A percentile compares a stretch with the other conserved stretches of the same genome.
Evolutionary conservation across 1,140 invertebrate genomes (phyloP).

Genomic region (Drosophila pallidifrons): DNA sequence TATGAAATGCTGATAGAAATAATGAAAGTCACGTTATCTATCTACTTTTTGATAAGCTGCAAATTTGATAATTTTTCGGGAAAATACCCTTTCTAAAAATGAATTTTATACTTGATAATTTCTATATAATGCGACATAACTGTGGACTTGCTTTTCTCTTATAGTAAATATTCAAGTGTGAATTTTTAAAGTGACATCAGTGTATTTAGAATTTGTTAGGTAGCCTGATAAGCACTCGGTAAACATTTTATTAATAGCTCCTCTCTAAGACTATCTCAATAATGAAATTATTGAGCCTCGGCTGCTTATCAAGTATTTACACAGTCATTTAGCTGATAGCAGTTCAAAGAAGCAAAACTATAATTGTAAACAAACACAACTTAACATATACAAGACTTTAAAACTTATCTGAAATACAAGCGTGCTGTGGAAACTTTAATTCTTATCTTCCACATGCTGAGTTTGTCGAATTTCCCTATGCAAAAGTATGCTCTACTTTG

Average conservation of each 20-base stretch:
- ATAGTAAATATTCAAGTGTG: too few species aligned
- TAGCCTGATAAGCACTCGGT: background rate
- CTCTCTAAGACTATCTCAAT: background rate
- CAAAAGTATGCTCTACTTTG: constrained; percentile 5
- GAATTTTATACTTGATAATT: too few species aligned
- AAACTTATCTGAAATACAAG: constrained; percentile 5
- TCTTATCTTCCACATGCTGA: constrained; percentile 7
- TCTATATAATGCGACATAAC: too few species aligned
- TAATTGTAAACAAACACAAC: background rate
- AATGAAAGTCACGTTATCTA: background rate
- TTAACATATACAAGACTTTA: background rate
- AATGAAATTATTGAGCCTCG: constrained; percentile 4
- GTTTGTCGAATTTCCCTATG: background rate
- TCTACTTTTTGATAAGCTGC: too few species aligned
- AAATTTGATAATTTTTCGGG: too few species aligned
- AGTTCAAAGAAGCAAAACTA: background rate
- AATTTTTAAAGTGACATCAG: too few species aligned
- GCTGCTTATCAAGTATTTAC: constrained; percentile 7
- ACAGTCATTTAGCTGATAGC: background rate
- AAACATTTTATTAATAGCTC: constrained; percentile 1
- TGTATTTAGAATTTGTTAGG: background rate
- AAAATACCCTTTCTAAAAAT: too few species aligned
- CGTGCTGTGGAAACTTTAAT: background rate
- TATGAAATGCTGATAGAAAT: background rate
- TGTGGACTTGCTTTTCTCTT: too few species aligned